Percentiles rank a stretch among this genome's conserved stretches.
phyloP scores from a whole-genome alignment of 2,113 vertebrate genomes.

The Plecotus auritus region DNA sequence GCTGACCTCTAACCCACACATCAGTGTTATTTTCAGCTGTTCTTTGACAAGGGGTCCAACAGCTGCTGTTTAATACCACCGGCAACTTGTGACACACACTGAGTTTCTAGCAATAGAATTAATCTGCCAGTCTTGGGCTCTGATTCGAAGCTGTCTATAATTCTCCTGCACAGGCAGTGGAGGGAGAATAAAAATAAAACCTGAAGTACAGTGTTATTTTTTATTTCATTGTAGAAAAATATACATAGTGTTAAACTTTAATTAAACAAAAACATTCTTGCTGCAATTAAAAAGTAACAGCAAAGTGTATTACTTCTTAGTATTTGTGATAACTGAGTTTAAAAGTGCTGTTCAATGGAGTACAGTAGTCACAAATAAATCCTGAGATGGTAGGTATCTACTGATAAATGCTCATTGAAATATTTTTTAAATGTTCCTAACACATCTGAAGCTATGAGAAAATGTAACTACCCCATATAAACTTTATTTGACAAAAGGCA shows the following conservation, averaged over 20 bases:
- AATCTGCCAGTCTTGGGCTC: constrained; percentile 37
- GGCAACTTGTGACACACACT: constrained; percentile 68
- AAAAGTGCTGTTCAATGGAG: background rate
- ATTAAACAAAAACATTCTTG: background rate
- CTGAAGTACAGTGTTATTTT: background rate
- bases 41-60: constrained; percentile 76
- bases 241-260: background rate
- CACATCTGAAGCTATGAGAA: constrained; percentile 15
- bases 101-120: constrained; percentile 71
- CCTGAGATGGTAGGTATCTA: background rate
- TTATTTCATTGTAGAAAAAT: background rate
- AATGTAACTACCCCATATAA: background rate
- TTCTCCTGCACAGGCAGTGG: background rate
- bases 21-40: constrained; percentile 86
- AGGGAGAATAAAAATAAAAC: background rate
- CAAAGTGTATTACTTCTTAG: background rate
- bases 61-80: constrained; percentile 79
- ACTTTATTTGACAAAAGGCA: constrained; percentile 9
- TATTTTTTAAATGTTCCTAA: background rate
- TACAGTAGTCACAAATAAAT: background rate
- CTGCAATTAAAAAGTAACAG: constrained; percentile 1
- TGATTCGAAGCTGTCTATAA: constrained; percentile 26
- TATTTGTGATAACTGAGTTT: background rate
- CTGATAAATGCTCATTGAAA: constrained; percentile 1
- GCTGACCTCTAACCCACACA: constrained; percentile 68